Evolutionary conservation across 1,140 invertebrate species (phyloP), one percentile per base, ranked within the genome.

Genomic region (Brachionus sp.): DNA sequence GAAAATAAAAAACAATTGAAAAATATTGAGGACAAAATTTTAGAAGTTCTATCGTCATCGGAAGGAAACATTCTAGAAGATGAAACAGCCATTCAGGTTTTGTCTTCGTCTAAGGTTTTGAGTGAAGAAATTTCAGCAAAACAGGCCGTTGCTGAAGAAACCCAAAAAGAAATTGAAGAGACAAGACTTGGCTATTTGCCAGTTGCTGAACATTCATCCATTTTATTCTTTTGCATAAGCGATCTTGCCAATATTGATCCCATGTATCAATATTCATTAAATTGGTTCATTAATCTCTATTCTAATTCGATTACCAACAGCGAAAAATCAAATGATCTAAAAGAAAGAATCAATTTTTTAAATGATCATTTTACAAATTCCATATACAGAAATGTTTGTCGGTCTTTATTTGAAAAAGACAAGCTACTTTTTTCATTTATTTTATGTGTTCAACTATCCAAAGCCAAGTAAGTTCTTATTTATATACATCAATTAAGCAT

Each of bases 261-360:
- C 10, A 98, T 98, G 96, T 98, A 98, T 87, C 96, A 98, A 90
- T 98, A 97, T 85, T 96, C 96, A 0, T 90, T 98, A n/a, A 95
- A 95, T 87, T 96, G 98, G 89, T 98, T 98, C 90, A 84, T 70
- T 50, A 82, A 46, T 84, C 83, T 83, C 50, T 98, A 94, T 87
- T 93, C 92, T 85, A 88, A 92, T 64, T 92, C 94, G 3, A 97
- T 98, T 83, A 95, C 97, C 85, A 95, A 95, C 86, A 95, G 95
- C 0, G 95, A 96, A 86, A 93, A 93, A 86, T 92, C 93, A 0
- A 95, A 96, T 39, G 92, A 93, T 82, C 91, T 97, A 3, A 87
- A 89, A 1, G 89, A 92, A 82, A 90, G 95, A 84, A 89, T 97
- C 13, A 87, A 89, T 16, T 93, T 93, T 87, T 89, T 98, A 37